phyloP scores from a whole-genome alignment of 2,797 vertebrate species.

The Morus bassanus region DNA sequence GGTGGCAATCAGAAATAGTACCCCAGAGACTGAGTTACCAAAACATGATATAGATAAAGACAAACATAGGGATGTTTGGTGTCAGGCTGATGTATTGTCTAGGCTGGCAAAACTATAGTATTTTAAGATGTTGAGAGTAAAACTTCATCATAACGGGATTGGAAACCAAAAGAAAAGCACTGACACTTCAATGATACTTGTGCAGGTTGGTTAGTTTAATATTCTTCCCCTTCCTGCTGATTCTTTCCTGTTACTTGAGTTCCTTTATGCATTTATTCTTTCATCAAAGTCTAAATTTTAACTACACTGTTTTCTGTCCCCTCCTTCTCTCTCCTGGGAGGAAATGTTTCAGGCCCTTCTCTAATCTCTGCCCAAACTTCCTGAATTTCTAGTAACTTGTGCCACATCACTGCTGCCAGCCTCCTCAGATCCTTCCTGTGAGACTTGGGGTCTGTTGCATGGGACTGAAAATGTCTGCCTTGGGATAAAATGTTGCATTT shows the following conservation, averaged over 20 bases:
- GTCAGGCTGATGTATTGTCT: background rate
- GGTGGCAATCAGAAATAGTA: background rate
- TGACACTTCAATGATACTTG: background rate
- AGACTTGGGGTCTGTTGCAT: background rate
- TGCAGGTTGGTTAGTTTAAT: background rate
- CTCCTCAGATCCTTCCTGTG: background rate
- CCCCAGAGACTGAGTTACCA: background rate
- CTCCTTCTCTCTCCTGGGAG: background rate
- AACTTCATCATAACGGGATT: background rate
- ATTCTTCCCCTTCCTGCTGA: background rate
- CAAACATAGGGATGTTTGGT: background rate
- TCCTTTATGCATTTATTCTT: background rate
- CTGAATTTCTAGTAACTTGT: background rate
- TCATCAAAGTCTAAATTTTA: background rate
- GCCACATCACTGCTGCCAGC: background rate
- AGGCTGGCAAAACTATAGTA: background rate
- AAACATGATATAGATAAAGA: constrained; percentile 26
- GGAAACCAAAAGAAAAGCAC: background rate
- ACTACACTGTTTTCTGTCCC: background rate
- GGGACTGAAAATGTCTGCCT: background rate
- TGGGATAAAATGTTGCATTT: background rate
- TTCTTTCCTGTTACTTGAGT: background rate
- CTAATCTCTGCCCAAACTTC: background rate
- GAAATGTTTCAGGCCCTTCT: background rate
- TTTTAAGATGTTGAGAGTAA: background rate